Evolutionary conservation across 2,797 vertebrate genomes (phyloP), one percentile per base, ranked within the genome.

Genomic region (Philypnodon macrostomus): DNA sequence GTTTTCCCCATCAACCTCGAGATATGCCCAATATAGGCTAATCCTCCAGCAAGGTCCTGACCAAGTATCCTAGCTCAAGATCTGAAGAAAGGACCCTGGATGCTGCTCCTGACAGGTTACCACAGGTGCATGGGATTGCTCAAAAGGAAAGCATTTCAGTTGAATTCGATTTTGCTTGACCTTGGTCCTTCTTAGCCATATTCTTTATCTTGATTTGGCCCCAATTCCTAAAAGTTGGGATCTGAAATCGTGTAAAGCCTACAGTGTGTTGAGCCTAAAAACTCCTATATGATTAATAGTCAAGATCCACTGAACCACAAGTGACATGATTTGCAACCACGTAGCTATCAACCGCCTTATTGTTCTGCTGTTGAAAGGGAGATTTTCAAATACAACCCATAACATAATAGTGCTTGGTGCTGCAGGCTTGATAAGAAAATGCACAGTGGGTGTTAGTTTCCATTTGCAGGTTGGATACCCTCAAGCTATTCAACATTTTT

Each of bases 381-480:
- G n/a, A 7, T 15, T 31, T 44, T 44, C 3, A 44, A 30, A 44
- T 44, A 44, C 34, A 47, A 34, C 17, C 4, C 7, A 63, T 38
- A 21, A 29, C 11, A 38, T 39, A 53, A 58, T 63, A 46, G 37
- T n/a, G n/a, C 41, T 14, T 56, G 41, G 60, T 26, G 26, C 39
- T 23, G 35, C 17, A 1, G 37, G 33, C 8, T 13, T 14, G 31
- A 67, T 37, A 11, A 39, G 46, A 63, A 74, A 72, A 66, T 27
- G 29, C 61, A 63, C 49, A 52, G 58, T 54, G 47, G 61, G 47
- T n/a, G 48, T 48, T 62, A 39, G 59, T 55, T 58, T 71, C 21
- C 38, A 40, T 44, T 63, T 11, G 12, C 55, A 54, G 67, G 50
- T 54, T 57, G 44, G 63, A 68, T 26, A 39, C 49, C 75, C 63